A percentile compares a stretch with the other conserved stretches of the same genome.
Evolutionary conservation across 2,113 vertebrate genomes (phyloP).

Genomic region (Eclectus roratus): DNA sequence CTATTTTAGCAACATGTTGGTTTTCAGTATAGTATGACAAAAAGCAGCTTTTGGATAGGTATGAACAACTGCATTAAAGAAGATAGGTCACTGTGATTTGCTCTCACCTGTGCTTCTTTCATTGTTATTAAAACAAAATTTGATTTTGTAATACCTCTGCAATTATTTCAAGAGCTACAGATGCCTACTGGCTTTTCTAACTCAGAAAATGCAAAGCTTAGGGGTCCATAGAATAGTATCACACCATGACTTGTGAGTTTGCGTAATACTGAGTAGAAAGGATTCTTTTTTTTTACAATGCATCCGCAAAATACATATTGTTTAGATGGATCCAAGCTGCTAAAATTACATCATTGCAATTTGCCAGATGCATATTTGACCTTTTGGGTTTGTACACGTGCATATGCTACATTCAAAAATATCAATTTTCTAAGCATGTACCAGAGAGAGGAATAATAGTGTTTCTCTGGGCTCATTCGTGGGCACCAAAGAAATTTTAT

Average conservation of each 20-base stretch:
- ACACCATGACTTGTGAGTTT: background rate
- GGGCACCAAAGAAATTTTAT: background rate
- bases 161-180: background rate
- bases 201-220: background rate
- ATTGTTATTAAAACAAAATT: background rate
- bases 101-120: background rate
- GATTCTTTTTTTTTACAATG: background rate
- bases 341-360: background rate
- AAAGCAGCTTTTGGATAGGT: background rate
- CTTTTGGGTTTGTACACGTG: conserved; percentile 3
- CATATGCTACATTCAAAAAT: background rate
- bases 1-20: background rate
- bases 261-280: background rate
- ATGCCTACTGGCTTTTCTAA: background rate
- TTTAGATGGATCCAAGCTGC: background rate
- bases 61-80: background rate
- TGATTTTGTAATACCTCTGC: background rate
- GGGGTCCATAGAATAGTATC: background rate
- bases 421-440: background rate
- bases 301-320: background rate
- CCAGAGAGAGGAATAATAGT: background rate
- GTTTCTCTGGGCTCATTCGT: background rate
- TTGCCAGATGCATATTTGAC: background rate
- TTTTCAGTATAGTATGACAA: background rate
- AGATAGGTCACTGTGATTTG: background rate